These are phyloP conservation scores for Tetraneura akinire DNA, from an alignment of 1,140 invertebrate genomes.

Conservation along the genomic window DNA sequence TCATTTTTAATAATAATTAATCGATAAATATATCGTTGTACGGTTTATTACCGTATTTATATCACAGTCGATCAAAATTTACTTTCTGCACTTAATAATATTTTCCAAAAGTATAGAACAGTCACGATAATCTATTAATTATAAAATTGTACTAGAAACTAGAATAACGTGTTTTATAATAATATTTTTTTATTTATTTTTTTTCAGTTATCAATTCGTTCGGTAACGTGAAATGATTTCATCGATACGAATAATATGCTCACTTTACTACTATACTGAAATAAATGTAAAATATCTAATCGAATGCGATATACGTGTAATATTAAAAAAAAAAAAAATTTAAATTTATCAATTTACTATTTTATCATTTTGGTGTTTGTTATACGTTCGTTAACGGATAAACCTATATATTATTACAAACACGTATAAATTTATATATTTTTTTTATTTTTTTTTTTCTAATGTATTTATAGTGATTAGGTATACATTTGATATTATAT, in stretches of 20 bases:
- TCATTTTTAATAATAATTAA: too few species aligned
- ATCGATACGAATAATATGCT: background rate
- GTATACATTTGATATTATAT: too few species aligned
- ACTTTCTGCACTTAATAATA: too few species aligned
- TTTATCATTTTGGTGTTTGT: constrained; percentile 31
- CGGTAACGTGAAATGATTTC: constrained; percentile 11
- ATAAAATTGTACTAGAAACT: background rate
- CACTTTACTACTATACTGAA: background rate
- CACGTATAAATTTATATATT: too few species aligned
- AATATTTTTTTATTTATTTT: background rate
- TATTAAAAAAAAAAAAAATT: too few species aligned
- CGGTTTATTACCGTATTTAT: background rate
- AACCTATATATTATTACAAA: background rate
- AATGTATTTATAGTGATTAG: too few species aligned
- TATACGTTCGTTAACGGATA: background rate
- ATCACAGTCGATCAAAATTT: background rate
- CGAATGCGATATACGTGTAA: background rate
- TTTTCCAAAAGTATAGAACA: background rate
- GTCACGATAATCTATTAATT: too few species aligned
- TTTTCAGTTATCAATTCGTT: background rate
- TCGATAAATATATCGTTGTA: too few species aligned
- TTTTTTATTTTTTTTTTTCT: too few species aligned
- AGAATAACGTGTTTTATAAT: background rate
- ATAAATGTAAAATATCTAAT: background rate
- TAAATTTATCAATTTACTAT: background rate